These are phyloP conservation scores for Clistopyga incitator DNA, from an alignment of 2,888 invertebrate species.

Conservation along the genomic window DNA sequence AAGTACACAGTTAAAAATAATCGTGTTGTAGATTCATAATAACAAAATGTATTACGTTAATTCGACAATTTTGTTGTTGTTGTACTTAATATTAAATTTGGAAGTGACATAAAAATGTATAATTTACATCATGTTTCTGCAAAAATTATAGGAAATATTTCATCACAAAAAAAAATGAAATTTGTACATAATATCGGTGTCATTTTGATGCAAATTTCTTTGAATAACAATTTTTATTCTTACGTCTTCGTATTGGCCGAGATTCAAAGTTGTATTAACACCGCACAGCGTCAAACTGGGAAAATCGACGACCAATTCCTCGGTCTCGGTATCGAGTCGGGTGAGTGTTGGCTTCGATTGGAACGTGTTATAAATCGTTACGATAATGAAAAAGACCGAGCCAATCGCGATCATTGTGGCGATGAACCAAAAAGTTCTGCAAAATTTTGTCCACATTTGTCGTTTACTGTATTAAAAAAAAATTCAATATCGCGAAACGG, in stretches of 20 bases:
- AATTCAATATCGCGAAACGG: not conserved
- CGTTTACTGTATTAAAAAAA: not conserved
- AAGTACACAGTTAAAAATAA: too few species aligned
- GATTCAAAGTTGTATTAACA: slow-evolving; percentile 62
- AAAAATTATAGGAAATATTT: too few species aligned
- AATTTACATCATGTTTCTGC: too few species aligned
- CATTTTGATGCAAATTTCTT: too few species aligned
- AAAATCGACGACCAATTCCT: slow-evolving; percentile 62
- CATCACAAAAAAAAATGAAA: too few species aligned
- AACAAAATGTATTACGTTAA: too few species aligned
- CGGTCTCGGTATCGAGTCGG: slow-evolving; percentile 85
- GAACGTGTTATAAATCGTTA: slow-evolving; percentile 93
- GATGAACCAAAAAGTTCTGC: slow-evolving; percentile 92
- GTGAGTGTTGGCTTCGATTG: slow-evolving; percentile 94
- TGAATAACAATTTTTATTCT: too few species aligned
- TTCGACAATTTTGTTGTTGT: too few species aligned
- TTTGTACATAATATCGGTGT: too few species aligned
- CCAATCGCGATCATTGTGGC: slow-evolving; percentile 89
- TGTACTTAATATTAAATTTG: too few species aligned
- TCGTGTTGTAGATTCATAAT: too few species aligned
- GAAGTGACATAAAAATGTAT: too few species aligned
- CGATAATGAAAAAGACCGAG: slow-evolving; percentile 90
- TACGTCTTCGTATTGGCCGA: slow-evolving; percentile 59
- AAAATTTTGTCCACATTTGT: slow-evolving; percentile 51
- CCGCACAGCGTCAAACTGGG: slow-evolving; percentile 72